phyloP scores from a whole-genome alignment of 2,797 vertebrate genomes.

The Fundulus diaphanus region DNA sequence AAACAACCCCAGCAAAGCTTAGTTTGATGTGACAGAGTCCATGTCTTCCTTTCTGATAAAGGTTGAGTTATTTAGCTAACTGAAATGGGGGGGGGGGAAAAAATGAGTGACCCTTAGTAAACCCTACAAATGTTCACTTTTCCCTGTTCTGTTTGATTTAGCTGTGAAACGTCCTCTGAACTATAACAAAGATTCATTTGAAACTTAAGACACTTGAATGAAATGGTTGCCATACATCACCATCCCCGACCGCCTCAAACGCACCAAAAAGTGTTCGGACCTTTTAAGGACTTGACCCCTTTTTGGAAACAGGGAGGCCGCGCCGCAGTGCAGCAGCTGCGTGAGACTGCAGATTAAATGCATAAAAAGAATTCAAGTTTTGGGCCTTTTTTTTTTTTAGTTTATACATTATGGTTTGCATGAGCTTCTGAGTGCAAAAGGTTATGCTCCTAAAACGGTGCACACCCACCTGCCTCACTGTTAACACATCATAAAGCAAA shows the following conservation, averaged over 20 bases:
- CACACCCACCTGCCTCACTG: conserved; percentile 29
- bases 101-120: background rate
- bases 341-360: conserved; percentile 1
- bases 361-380: background rate
- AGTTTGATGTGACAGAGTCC: background rate
- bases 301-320: conserved; percentile 5
- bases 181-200: conserved; percentile 33
- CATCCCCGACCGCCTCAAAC: background rate
- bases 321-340: background rate
- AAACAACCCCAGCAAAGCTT: background rate
- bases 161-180: conserved; percentile 37
- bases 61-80: background rate
- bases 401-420: background rate
- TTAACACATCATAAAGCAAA: conserved; percentile 59
- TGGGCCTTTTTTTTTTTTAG: too few species aligned
- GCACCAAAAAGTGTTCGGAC: conserved; percentile 45
- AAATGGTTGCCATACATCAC: conserved; percentile 44
- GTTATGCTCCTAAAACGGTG: conserved; percentile 50
- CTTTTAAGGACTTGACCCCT: conserved; percentile 41
- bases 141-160: conserved; percentile 13
- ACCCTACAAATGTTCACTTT: background rate
- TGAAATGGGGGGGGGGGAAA: background rate
- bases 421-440: conserved; percentile 21
- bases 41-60: background rate
- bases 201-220: conserved; percentile 37